These are phyloP conservation scores for Octomys mimax DNA, from an alignment of 2,797 vertebrate genomes.

Conservation along the genomic window DNA sequence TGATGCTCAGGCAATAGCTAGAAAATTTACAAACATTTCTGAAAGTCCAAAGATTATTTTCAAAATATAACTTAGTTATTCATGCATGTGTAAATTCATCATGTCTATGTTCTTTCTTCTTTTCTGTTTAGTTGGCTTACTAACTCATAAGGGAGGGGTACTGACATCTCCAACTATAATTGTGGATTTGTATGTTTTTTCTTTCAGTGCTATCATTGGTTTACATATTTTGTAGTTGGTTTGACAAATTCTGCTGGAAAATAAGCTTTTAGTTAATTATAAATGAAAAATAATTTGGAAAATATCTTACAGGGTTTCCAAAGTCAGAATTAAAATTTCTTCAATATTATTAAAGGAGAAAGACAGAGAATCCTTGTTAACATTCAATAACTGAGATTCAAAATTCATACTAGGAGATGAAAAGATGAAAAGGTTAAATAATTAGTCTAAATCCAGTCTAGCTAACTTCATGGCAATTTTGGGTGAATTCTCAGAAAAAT, in stretches of 20 bases:
- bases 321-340: conserved; percentile 57
- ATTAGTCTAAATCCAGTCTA: background rate
- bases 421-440: conserved; percentile 57
- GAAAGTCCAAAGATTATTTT: conserved; percentile 51
- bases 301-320: conserved; percentile 16
- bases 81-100: background rate
- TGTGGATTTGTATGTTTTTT: conserved; percentile 38
- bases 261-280: conserved; percentile 52
- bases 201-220: conserved; percentile 4
- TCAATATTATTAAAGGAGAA: conserved; percentile 46
- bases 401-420: conserved; percentile 34
- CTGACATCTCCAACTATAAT: background rate
- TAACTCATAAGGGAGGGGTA: background rate
- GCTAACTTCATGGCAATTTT: background rate
- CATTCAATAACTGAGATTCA: conserved; percentile 60
- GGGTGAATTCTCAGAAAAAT: conserved; percentile 43
- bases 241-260: conserved; percentile 32
- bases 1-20: conserved; percentile 28
- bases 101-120: background rate
- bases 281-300: conserved; percentile 58
- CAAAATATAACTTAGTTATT: conserved; percentile 49
- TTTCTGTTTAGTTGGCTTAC: conserved; percentile 3
- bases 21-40: conserved; percentile 29
- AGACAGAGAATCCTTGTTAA: background rate
- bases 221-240: conserved; percentile 29